Evolutionary conservation across 2,888 invertebrate species (phyloP).

Genomic region (Galeopsomyia nigrocyanea): DNA sequence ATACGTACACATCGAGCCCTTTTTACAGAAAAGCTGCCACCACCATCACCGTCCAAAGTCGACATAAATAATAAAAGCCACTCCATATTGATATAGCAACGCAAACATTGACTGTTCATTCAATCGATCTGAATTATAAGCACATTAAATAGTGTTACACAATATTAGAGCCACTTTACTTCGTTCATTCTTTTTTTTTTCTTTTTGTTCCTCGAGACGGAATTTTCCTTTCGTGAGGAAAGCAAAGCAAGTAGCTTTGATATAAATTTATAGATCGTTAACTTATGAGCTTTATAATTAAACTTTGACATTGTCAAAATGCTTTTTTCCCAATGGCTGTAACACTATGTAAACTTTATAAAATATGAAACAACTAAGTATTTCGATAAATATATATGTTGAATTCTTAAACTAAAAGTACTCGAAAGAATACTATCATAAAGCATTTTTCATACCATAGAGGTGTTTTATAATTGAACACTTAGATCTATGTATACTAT

Average conservation of each 20-base stretch:
- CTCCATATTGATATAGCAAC: conserved; percentile 9
- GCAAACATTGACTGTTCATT: conserved; percentile 16
- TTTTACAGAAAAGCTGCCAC: conserved; percentile 30
- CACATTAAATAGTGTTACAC: conserved; percentile 9
- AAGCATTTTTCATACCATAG: conserved; percentile 25
- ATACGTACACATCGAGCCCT: conserved; percentile 19
- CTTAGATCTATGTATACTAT: conserved; percentile 19
- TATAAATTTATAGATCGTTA: conserved; percentile 3
- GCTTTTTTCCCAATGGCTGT: conserved; percentile 43
- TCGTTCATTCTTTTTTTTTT: not conserved
- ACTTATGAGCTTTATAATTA: conserved; percentile 13
- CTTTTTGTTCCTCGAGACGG: not conserved
- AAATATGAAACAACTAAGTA: conserved; percentile 62
- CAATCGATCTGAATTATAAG: conserved; percentile 1
- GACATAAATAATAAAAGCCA: conserved; percentile 33
- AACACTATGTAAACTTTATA: conserved; percentile 67
- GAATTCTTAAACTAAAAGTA: conserved; percentile 31
- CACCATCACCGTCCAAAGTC: conserved; percentile 46
- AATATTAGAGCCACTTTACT: conserved; percentile 23
- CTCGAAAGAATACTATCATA: conserved; percentile 15
- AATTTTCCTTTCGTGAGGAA: not conserved
- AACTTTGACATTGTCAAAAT: conserved; percentile 52
- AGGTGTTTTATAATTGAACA: not conserved
- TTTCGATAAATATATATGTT: conserved; percentile 55
- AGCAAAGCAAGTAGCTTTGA: conserved; percentile 1